Evolutionary conservation across 1,140 invertebrate genomes (phyloP), one percentile per base, ranked within the genome.

Genomic region (Plutomurus gul): DNA sequence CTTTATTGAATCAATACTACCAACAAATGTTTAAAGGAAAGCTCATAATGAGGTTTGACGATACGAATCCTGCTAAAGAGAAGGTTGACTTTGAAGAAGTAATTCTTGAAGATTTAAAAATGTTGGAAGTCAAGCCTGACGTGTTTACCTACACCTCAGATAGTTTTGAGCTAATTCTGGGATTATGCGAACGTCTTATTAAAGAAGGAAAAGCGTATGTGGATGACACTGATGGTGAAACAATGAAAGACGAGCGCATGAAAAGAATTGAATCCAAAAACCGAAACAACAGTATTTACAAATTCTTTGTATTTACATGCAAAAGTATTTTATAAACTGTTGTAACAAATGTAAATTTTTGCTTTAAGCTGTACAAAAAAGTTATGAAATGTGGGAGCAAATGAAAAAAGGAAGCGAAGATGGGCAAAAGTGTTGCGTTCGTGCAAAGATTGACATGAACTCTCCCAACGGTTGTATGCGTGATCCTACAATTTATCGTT

Each of bases 401-500:
- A 99, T 99, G 98, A 92, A 94, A 83, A 90, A 92, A 79, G 98
- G 95, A 0, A 91, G 91, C 0, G 86, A 86, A n/a, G 85, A 86
- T 20, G 97, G 97, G 0, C 90, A 93, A 77, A 91, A 92, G 84
- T 98, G 93, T 85, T 98, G 96, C 87, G 95, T 99, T 0, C 90
- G 98, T 77, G 97, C 97, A 0, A 99, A 99, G 88, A 98, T 99
- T 81, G 95, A 99, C 87, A 99, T 99, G 95, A 90, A 93, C 80
- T 98, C 96, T 0, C 88, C 92, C 25, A 99, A 99, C 88, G 98
- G 98, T 0, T 99, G 97, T 85, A 89, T 99, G 90, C 89, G 98
- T 47, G 98, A 99, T 89, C 98, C 98, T n/a, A 99, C 97, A 7
- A 98, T 99, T 83, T 99, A 99, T 86, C 89, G 98, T n/a, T 99